Evolutionary conservation across 1,140 invertebrate genomes (phyloP).

Genomic region (Ylistrum balloti): DNA sequence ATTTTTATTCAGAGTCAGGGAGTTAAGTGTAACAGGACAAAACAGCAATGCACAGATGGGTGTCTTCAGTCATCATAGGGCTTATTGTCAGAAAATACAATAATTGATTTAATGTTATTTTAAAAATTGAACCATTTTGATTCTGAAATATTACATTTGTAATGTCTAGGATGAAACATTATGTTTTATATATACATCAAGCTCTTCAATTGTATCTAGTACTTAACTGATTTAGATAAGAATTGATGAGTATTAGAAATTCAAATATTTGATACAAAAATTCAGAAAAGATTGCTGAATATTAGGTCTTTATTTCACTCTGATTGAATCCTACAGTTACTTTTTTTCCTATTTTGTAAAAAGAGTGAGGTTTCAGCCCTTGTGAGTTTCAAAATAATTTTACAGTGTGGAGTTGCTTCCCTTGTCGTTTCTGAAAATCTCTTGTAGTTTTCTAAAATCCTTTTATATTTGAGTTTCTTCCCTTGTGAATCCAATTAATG

Average conservation of each 20-base stretch:
- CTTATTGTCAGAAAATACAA: too few species aligned
- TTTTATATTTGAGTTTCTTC: neutral
- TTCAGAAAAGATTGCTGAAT: neutral
- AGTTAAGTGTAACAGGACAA: too few species aligned
- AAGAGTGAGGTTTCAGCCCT: neutral
- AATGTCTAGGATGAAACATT: neutral
- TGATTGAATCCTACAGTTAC: neutral
- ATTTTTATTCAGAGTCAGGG: too few species aligned
- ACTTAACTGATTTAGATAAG: neutral
- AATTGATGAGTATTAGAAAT: neutral
- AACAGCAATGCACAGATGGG: too few species aligned
- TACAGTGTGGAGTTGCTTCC: neutral
- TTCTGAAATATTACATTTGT: too few species aligned
- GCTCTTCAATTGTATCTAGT: too few species aligned
- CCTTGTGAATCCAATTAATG: too few species aligned
- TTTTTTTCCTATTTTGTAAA: neutral
- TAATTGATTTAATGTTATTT: too few species aligned
- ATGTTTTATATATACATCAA: neutral
- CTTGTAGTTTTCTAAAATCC: too few species aligned
- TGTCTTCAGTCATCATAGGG: too few species aligned
- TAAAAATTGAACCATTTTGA: too few species aligned
- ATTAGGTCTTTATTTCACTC: too few species aligned
- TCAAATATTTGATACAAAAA: neutral
- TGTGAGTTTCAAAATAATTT: neutral
- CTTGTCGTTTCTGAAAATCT: neutral